Evolutionary conservation across 2,797 vertebrate genomes (phyloP).

Genomic region (Ataeniobius toweri): DNA sequence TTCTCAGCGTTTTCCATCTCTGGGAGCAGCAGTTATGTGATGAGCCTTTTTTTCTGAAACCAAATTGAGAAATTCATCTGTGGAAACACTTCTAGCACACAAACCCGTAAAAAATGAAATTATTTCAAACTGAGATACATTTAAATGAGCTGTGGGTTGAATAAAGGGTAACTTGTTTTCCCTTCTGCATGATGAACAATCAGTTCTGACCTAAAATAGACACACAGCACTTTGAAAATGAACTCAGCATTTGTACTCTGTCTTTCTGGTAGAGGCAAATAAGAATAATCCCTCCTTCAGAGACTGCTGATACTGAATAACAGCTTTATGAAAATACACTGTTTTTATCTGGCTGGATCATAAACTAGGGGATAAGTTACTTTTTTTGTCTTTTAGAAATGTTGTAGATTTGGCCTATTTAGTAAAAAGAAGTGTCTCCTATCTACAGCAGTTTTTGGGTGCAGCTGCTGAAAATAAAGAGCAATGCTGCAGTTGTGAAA

Average conservation of each 20-base stretch:
- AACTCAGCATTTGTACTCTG: constrained; percentile 53
- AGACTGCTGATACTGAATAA: constrained; percentile 55
- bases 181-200: constrained; percentile 41
- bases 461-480: background rate
- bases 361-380: constrained; percentile 29
- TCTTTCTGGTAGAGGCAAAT: constrained; percentile 48
- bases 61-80: constrained; percentile 26
- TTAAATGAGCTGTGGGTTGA: constrained; percentile 28
- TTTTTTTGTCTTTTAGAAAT: constrained; percentile 20
- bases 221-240: constrained; percentile 39
- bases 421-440: background rate
- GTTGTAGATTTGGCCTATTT: constrained; percentile 44
- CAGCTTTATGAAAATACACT: constrained; percentile 42
- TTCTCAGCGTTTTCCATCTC: constrained; percentile 58
- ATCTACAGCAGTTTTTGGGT: background rate
- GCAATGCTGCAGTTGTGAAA: background rate
- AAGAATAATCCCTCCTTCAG: constrained; percentile 58
- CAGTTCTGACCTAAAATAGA: constrained; percentile 45
- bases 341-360: constrained; percentile 46
- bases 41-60: background rate
- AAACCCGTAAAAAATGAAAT: constrained; percentile 13
- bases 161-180: constrained; percentile 8
- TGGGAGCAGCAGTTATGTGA: constrained; percentile 49
- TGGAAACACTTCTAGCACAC: constrained; percentile 15
- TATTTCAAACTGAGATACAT: constrained; percentile 16